These are phyloP conservation scores for Sebastes diploproa DNA, from an alignment of 2,797 vertebrate genomes.

Conservation along the genomic window DNA sequence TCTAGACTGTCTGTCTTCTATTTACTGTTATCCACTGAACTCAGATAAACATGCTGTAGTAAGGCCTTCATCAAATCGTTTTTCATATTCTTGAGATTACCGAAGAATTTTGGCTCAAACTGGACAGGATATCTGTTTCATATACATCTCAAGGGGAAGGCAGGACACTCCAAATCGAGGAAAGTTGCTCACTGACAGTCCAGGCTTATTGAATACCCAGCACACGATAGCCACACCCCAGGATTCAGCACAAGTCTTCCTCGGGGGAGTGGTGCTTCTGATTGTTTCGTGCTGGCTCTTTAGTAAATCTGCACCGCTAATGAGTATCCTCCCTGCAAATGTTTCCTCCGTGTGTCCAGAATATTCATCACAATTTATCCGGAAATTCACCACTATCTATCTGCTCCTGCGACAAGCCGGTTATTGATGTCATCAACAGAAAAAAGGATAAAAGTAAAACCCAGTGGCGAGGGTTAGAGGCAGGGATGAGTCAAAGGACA, in stretches of 20 bases:
- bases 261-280: slow-evolving; percentile 42
- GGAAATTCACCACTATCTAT: slow-evolving; percentile 9
- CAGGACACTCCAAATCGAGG: neutral
- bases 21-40: neutral
- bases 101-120: neutral
- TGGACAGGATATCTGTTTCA: neutral
- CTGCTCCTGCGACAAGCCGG: neutral
- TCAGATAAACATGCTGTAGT: neutral
- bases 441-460: slow-evolving; percentile 15
- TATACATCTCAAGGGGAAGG: neutral
- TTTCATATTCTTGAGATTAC: neutral
- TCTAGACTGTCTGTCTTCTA: neutral
- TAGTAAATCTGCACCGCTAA: slow-evolving; percentile 52
- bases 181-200: slow-evolving; percentile 15
- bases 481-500: slow-evolving; percentile 45
- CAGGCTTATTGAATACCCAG: slow-evolving; percentile 41
- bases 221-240: slow-evolving; percentile 53
- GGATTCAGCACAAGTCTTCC: slow-evolving; percentile 38
- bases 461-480: slow-evolving; percentile 4
- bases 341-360: slow-evolving; percentile 45
- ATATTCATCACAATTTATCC: slow-evolving; percentile 49
- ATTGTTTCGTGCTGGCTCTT: slow-evolving; percentile 53
- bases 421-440: slow-evolving; percentile 5
- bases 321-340: slow-evolving; percentile 56
- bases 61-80: neutral